Evolutionary conservation across 2,113 vertebrate species (phyloP).

Genomic region (Ancistrus triradiatus): DNA sequence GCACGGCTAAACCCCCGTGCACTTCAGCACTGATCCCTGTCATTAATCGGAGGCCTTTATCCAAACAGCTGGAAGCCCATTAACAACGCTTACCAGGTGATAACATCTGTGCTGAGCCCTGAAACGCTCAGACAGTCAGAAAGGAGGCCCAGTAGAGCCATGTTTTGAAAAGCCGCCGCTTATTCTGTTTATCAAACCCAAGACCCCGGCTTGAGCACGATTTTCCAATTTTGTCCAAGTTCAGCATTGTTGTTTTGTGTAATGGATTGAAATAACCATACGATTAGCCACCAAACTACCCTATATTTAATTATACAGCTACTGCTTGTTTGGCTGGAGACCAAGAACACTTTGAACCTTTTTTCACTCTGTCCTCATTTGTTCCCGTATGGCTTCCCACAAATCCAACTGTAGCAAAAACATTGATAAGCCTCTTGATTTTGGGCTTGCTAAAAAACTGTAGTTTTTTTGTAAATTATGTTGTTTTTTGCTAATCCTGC

Average conservation of each 20-base stretch:
- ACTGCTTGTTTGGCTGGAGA: no score
- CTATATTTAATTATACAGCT: no score
- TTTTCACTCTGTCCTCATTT: no score
- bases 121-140: constrained; percentile 65
- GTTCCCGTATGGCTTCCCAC: no score
- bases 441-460: no score
- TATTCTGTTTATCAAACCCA: constrained; percentile 60
- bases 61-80: constrained; percentile 73
- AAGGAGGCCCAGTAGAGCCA: constrained; percentile 54
- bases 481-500: neutral
- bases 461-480: no score
- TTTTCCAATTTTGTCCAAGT: constrained; percentile 25
- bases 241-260: constrained; percentile 2
- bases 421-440: no score
- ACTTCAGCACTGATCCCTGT: constrained; percentile 69
- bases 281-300: no score
- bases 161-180: constrained; percentile 66
- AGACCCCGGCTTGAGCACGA: constrained; percentile 24
- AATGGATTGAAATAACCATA: no score
- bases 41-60: constrained; percentile 68
- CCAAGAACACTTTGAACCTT: no score
- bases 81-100: constrained; percentile 69
- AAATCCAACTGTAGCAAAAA: no score
- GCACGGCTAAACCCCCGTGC: constrained; percentile 6
- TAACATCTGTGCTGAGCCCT: constrained; percentile 69